Conservation (phyloP, 2,888 invertebrate species). For the Alloplasta piceator region DNA sequence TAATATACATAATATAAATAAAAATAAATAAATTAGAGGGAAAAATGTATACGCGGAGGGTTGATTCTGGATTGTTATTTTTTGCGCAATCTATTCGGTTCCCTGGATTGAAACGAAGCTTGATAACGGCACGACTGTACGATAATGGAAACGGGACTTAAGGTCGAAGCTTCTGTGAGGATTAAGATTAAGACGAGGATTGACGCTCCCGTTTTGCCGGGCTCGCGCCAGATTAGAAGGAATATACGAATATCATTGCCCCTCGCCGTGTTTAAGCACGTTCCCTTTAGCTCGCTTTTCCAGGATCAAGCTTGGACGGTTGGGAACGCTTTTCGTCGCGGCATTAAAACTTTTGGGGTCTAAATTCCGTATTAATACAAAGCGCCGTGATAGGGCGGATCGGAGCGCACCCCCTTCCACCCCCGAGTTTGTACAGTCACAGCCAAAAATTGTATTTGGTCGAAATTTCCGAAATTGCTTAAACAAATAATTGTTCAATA, state of each 20-base stretch:
- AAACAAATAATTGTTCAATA: too few relatives aligned
- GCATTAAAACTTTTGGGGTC: slow-evolving; percentile 44
- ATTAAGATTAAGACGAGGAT: slow-evolving; percentile 52
- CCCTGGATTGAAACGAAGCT: slow-evolving; percentile 1
- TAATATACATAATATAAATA: neutral
- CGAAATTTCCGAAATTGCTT: too few relatives aligned
- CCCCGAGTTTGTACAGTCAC: too few relatives aligned
- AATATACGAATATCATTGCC: slow-evolving; percentile 52
- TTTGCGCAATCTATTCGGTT: slow-evolving; percentile 26
- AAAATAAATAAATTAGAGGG: neutral
- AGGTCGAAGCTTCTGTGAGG: slow-evolving; percentile 27
- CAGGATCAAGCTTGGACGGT: neutral
- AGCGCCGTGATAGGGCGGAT: slow-evolving; percentile 17
- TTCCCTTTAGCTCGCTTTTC: slow-evolving; percentile 18
- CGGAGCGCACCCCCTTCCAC: too few relatives aligned
- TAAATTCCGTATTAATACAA: slow-evolving; percentile 36
- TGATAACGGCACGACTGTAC: slow-evolving; percentile 36
- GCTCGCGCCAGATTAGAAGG: slow-evolving; percentile 35
- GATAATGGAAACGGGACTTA: slow-evolving; percentile 46
- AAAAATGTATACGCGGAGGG: neutral
- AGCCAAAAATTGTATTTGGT: too few relatives aligned
- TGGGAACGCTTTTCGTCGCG: neutral
- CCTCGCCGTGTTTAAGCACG: slow-evolving; percentile 14
- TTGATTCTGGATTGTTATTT: slow-evolving; percentile 9
- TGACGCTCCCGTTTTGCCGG: slow-evolving; percentile 30